Base-by-base conservation (phyloP, 1,140 invertebrate genomes). In the Anastatus disparis region DNA sequence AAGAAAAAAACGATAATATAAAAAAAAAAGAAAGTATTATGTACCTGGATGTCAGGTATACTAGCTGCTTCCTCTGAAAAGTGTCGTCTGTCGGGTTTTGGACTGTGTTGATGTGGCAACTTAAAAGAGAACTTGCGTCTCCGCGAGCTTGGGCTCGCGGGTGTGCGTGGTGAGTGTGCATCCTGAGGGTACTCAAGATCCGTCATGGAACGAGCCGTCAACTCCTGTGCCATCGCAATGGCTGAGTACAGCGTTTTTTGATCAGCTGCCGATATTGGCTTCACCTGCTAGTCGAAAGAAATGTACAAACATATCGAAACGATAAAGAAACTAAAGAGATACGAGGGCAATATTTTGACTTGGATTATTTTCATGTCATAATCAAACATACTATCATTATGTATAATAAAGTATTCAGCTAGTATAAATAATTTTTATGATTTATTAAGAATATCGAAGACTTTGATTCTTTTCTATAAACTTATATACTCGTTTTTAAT, bases 221-320 rank as follows among this genome's bases (percentile, higher is more conserved):
- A 89, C 84, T 98, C 95, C 86, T 97, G 97, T 24, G 96, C 96
- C 85, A 97, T 89, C 31, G 94, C 95, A 71, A 98, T 97, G 6
- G 96, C 96, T 48, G 93, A 93, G 75, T 98, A 95, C 29, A 99
- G 87, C n/a, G 94, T 95, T 81, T 93, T 94, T 79, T 97, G 90
- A 83, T 98, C 96, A 68, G 96, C 93, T 0, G 95, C 93, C 22
- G 96, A 98, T 84, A 98, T 97, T 13, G 93, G 94, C 83, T 98
- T 98, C 55, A 99, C 93, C 89, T 89, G 76, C 29, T n/a, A n/a
- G n/a, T n/a, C n/a, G n/a, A n/a, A n/a, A n/a, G n/a, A n/a, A n/a
- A n/a, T n/a, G n/a, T n/a, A n/a, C n/a, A n/a, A n/a, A n/a, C n/a
- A n/a, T n/a, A n/a, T n/a, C n/a, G n/a, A n/a, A n/a, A n/a, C n/a